Evolutionary conservation across 1,140 invertebrate genomes (phyloP).

Genomic region (Cydia strobilella): DNA sequence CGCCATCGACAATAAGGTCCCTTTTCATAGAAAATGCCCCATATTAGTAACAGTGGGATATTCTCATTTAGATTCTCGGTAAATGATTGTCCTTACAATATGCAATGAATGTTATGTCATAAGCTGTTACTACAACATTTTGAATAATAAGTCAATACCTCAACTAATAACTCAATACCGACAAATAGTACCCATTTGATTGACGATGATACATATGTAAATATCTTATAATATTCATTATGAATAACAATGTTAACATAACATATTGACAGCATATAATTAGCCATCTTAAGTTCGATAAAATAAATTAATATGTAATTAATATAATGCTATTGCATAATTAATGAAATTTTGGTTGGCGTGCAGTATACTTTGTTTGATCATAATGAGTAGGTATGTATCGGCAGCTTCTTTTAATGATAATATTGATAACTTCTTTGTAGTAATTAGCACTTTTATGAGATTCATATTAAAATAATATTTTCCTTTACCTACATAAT

Average conservation of each 20-base stretch:
- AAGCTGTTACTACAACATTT: neutral
- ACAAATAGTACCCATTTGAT: too few species aligned
- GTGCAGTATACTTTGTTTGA: neutral
- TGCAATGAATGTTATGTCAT: too few species aligned
- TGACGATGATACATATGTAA: too few species aligned
- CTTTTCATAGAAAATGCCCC: too few species aligned
- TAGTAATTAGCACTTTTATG: neutral
- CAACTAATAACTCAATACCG: too few species aligned
- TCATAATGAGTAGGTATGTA: neutral
- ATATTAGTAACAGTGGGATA: too few species aligned
- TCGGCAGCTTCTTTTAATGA: neutral
- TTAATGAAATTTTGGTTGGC: neutral
- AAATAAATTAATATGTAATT: constrained; percentile 7
- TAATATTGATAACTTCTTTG: constrained; percentile 1
- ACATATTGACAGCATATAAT: neutral
- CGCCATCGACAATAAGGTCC: too few species aligned
- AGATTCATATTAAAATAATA: neutral
- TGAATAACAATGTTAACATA: neutral
- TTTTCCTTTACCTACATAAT: too few species aligned
- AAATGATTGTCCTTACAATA: too few species aligned
- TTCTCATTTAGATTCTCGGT: too few species aligned
- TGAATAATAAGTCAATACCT: too few species aligned
- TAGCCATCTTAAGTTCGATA: neutral
- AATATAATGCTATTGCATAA: neutral
- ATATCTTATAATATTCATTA: neutral